Conservation (phyloP, 2,113 vertebrate genomes). For the Nesogale talazaci region DNA sequence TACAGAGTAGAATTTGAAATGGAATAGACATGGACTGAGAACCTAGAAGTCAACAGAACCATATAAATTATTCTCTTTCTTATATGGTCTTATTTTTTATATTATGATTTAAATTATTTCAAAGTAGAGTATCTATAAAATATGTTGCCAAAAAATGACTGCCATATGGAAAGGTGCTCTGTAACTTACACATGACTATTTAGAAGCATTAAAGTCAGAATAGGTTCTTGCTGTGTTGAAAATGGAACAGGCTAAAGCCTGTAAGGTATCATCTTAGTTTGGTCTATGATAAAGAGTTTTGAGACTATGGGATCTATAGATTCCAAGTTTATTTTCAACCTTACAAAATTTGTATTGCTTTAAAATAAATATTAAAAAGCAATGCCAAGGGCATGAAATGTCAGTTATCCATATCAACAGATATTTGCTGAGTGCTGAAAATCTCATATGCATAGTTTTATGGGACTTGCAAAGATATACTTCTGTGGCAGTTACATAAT, state of each 20-base stretch:
- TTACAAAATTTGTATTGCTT: slow-evolving; percentile 54
- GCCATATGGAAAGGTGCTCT: slow-evolving; percentile 26
- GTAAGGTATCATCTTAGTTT: slow-evolving; percentile 39
- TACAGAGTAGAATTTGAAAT: neutral
- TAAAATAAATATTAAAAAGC: slow-evolving; percentile 58
- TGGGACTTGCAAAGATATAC: neutral
- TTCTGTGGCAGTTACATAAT: neutral
- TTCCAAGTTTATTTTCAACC: slow-evolving; percentile 42
- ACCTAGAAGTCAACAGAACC: neutral
- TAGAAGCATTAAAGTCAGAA: slow-evolving; percentile 48
- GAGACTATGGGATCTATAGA: slow-evolving; percentile 36
- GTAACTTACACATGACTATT: slow-evolving; percentile 50
- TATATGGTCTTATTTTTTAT: neutral
- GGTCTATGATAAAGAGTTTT: slow-evolving; percentile 62
- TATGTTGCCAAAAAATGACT: slow-evolving; percentile 33
- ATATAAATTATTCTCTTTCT: neutral
- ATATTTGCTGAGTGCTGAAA: slow-evolving; percentile 31
- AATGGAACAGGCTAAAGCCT: slow-evolving; percentile 8
- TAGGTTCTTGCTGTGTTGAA: slow-evolving; percentile 37
- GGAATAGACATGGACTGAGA: neutral
- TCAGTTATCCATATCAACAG: slow-evolving; percentile 36
- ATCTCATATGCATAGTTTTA: neutral
- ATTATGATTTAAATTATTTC: slow-evolving; percentile 38
- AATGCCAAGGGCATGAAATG: slow-evolving; percentile 50
- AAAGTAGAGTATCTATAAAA: neutral